These are phyloP conservation scores for Bergia puertoricense DNA, from an alignment of 92 coral and sea anemone genomes.

Conservation along the genomic window DNA sequence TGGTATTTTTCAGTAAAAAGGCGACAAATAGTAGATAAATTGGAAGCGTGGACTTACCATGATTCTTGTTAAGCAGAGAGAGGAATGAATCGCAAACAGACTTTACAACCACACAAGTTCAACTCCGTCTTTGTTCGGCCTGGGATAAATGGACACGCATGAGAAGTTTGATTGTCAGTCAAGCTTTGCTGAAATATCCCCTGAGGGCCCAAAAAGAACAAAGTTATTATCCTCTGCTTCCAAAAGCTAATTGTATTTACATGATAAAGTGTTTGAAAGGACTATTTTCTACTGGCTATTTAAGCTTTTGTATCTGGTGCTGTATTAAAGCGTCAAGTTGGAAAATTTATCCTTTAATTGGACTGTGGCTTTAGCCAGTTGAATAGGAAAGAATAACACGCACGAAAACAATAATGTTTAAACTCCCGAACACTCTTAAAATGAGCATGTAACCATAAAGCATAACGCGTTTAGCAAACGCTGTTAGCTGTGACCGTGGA, in stretches of 20 bases:
- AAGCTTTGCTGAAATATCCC: constrained; percentile 19
- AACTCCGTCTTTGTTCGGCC: not conserved
- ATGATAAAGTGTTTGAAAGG: not conserved
- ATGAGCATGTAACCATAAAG: too few species aligned
- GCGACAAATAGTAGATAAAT: not conserved
- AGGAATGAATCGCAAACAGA: constrained; percentile 24
- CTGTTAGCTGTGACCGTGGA: too few species aligned
- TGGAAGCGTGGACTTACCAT: constrained; percentile 12
- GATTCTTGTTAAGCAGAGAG: not conserved
- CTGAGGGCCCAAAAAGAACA: constrained; percentile 6
- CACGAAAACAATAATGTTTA: not conserved
- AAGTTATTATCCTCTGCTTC: not conserved
- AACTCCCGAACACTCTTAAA: too few species aligned
- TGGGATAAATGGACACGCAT: constrained; percentile 13
- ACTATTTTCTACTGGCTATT: not conserved
- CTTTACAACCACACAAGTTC: constrained; percentile 13
- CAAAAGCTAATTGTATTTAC: not conserved
- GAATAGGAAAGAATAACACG: not conserved
- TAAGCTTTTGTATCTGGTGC: not conserved
- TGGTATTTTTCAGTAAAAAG: not conserved
- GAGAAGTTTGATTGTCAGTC: constrained; percentile 20
- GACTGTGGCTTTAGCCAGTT: too few species aligned
- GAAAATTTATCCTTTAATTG: not conserved
- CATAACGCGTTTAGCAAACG: too few species aligned
- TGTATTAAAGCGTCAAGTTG: not conserved